Conservation (phyloP, 1,140 invertebrate species). For the Drosophila lacertosa region DNA sequence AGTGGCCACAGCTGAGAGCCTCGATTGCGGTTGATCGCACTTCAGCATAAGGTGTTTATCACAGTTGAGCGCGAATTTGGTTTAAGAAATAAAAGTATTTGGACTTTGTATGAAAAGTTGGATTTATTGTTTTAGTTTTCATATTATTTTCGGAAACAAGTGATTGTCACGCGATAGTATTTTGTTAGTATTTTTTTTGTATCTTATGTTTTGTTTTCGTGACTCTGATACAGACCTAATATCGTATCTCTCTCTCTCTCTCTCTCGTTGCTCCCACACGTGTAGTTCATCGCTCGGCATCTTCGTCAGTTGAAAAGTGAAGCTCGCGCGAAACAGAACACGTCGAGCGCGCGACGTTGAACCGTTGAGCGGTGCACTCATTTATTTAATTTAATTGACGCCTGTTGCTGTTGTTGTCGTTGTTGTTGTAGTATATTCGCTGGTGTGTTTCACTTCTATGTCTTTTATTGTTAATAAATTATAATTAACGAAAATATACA, state of each 20-base stretch:
- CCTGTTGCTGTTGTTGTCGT: constrained; percentile 41
- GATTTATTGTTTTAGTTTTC: background rate
- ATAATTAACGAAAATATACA: constrained; percentile 55
- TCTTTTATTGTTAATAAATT: constrained; percentile 54
- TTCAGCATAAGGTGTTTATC: background rate
- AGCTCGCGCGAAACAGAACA: constrained; percentile 37
- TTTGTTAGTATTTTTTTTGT: background rate
- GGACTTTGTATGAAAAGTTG: background rate
- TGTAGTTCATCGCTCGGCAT: constrained; percentile 29
- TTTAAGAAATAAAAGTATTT: background rate
- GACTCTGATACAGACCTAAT: background rate
- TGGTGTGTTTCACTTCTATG: constrained; percentile 46
- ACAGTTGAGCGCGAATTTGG: background rate
- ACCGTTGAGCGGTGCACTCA: constrained; percentile 42
- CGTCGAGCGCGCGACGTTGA: constrained; percentile 17
- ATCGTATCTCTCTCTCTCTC: constrained; percentile 4
- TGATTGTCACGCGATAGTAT: background rate
- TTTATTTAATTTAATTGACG: constrained; percentile 71
- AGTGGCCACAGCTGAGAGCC: constrained; percentile 14
- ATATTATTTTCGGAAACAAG: background rate
- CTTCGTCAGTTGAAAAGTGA: constrained; percentile 50
- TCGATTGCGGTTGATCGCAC: background rate
- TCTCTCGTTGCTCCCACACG: constrained; percentile 24
- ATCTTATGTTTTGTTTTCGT: too few species aligned
- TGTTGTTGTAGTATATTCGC: constrained; percentile 14